phyloP scores from a whole-genome alignment of 2,888 invertebrate species.

The Eupithecia abbreviata region DNA sequence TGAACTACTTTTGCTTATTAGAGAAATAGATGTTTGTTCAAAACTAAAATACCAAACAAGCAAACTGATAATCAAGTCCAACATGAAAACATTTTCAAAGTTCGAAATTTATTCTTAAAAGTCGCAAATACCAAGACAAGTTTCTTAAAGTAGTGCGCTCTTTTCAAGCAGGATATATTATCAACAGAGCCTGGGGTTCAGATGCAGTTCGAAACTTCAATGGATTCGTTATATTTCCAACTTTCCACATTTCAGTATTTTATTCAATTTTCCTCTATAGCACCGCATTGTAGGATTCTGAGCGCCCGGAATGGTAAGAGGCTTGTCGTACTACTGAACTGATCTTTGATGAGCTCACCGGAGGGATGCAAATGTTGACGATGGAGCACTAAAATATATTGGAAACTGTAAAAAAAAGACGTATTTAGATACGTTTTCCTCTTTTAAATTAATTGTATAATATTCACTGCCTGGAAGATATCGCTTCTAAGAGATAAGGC shows the following conservation, averaged over 20 bases:
- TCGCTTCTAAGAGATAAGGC: too few species aligned
- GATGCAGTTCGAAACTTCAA: conserved; percentile 8
- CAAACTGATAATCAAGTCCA: neutral
- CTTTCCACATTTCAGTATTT: conserved; percentile 7
- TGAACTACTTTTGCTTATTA: too few species aligned
- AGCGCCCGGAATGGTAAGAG: conserved; percentile 1
- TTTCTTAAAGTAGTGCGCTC: neutral
- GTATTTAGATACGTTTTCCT: too few species aligned
- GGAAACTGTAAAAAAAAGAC: too few species aligned
- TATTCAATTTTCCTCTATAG: conserved; percentile 3
- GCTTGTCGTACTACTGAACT: neutral
- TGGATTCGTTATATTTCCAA: conserved; percentile 11
- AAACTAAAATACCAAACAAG: neutral
- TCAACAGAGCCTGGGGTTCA: conserved; percentile 14
- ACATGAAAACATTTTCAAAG: neutral
- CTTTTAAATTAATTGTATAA: too few species aligned
- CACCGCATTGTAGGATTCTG: neutral
- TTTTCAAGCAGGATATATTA: conserved; percentile 18
- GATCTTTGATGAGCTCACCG: neutral
- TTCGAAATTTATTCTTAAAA: neutral
- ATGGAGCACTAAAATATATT: neutral
- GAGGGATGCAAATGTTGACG: neutral
- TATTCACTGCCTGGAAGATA: too few species aligned
- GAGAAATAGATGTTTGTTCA: neutral
- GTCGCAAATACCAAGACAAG: neutral